Evolutionary conservation across 2,888 invertebrate species (phyloP).

Genomic region (Erebia aethiops): DNA sequence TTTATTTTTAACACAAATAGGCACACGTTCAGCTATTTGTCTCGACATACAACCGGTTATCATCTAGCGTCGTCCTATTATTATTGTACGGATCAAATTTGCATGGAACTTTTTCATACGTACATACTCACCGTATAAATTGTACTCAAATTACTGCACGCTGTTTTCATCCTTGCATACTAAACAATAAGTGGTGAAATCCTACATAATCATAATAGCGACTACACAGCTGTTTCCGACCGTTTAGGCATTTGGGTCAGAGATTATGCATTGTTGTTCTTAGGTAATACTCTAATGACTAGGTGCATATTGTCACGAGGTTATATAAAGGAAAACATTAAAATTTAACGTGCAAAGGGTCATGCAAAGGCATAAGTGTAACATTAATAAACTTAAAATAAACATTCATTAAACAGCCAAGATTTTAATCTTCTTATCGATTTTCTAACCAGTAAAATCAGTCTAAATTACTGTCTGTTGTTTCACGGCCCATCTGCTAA

Average conservation of each 20-base stretch:
- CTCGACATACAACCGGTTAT: slow-evolving; percentile 18
- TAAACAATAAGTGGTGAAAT: slow-evolving; percentile 33
- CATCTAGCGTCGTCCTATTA: slow-evolving; percentile 26
- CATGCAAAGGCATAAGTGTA: background rate
- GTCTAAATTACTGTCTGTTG: too few species aligned
- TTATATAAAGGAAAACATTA: slow-evolving; percentile 39
- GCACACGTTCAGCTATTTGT: slow-evolving; percentile 2
- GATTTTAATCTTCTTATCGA: too few species aligned
- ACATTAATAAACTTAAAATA: too few species aligned
- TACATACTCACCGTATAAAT: slow-evolving; percentile 12
- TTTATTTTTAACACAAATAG: slow-evolving; percentile 2
- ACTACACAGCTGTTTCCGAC: slow-evolving; percentile 31
- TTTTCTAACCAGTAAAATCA: too few species aligned
- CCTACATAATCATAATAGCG: slow-evolving; percentile 18
- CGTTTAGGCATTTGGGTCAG: slow-evolving; percentile 44
- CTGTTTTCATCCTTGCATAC: slow-evolving; percentile 26
- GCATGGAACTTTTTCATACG: slow-evolving; percentile 31
- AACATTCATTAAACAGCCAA: too few species aligned
- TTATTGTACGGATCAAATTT: slow-evolving; percentile 35
- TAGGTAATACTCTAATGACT: slow-evolving; percentile 43
- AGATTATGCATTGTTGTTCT: slow-evolving; percentile 46
- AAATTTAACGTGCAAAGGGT: slow-evolving; percentile 29
- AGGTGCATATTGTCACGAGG: slow-evolving; percentile 39
- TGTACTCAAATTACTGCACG: slow-evolving; percentile 7
- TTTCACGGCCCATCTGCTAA: too few species aligned